These are phyloP conservation scores for Cyclura pinguis DNA, from an alignment of 2,797 vertebrate species.

Conservation along the genomic window DNA sequence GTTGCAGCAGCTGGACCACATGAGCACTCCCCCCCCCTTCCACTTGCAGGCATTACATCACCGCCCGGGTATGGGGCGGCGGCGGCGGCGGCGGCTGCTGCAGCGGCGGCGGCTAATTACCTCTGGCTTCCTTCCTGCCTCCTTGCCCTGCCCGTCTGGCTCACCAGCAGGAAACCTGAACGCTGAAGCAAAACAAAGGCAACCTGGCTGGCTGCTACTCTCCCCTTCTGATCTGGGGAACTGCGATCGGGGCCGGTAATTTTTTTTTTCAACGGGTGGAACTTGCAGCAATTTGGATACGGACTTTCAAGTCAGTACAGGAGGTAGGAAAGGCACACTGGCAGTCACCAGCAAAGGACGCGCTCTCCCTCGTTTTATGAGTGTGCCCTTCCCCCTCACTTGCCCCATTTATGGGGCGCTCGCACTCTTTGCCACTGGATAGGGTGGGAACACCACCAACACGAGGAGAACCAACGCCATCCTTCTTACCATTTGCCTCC, in stretches of 20 bases:
- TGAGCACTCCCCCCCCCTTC: not conserved
- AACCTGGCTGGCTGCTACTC: not conserved
- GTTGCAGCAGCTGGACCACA: not conserved
- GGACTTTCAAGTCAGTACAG: not conserved
- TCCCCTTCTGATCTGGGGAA: not conserved
- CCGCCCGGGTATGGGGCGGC: not conserved
- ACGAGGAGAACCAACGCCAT: not conserved
- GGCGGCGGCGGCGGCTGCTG: not conserved
- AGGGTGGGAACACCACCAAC: not conserved
- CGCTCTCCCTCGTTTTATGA: no score
- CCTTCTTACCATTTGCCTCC: not conserved
- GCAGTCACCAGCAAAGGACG: not conserved
- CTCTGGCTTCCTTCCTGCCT: constrained; percentile 36
- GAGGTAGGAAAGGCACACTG: not conserved
- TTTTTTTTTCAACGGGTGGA: not conserved
- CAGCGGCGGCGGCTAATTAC: not conserved
- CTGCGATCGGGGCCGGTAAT: no score
- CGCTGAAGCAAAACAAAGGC: constrained; percentile 32
- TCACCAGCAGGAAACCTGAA: not conserved
- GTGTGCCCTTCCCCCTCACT: not conserved
- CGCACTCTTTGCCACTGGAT: not conserved
- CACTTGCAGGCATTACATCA: constrained; percentile 46
- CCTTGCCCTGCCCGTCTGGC: constrained; percentile 14
- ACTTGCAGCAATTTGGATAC: no score
- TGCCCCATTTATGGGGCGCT: no score